A percentile compares a stretch with the other conserved stretches of the same genome.
Evolutionary conservation across 2,113 vertebrate species (phyloP).

Genomic region (Climacteris rufus): DNA sequence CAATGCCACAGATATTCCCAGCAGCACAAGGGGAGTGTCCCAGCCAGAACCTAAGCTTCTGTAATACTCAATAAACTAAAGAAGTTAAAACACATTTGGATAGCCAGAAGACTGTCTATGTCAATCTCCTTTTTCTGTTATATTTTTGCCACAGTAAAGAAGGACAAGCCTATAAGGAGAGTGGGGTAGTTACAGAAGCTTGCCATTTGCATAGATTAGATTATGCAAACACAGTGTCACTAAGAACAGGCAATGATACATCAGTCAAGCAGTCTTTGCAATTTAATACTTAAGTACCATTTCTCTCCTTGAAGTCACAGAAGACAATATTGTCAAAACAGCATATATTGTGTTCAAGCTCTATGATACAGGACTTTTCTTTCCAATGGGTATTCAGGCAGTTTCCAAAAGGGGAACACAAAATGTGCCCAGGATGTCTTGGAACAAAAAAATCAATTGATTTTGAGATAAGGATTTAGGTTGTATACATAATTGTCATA

Average conservation of each 20-base stretch:
- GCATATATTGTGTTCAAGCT: neutral
- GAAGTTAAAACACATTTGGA: neutral
- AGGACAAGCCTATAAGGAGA: neutral
- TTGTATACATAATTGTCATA: neutral
- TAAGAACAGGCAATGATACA: neutral
- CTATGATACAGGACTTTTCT: neutral
- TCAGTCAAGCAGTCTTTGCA: neutral
- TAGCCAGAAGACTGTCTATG: neutral
- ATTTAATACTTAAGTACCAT: neutral
- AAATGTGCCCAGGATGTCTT: rapidly evolving
- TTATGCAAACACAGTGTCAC: neutral
- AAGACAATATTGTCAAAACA: neutral
- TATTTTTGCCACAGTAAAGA: neutral
- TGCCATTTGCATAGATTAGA: neutral
- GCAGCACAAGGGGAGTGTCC: neutral
- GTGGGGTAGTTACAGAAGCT: too few relatives aligned
- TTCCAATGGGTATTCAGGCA: neutral
- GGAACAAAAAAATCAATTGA: neutral
- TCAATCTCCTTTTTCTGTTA: neutral
- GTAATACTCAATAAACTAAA: neutral
- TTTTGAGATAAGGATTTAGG: neutral
- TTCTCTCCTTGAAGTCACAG: neutral
- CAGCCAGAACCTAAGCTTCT: neutral
- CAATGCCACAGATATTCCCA: neutral
- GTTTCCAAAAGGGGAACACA: neutral